Evolutionary conservation across 1,140 invertebrate species (phyloP), one percentile per base, ranked within the genome.

Genomic region (Olivierus martensii): DNA sequence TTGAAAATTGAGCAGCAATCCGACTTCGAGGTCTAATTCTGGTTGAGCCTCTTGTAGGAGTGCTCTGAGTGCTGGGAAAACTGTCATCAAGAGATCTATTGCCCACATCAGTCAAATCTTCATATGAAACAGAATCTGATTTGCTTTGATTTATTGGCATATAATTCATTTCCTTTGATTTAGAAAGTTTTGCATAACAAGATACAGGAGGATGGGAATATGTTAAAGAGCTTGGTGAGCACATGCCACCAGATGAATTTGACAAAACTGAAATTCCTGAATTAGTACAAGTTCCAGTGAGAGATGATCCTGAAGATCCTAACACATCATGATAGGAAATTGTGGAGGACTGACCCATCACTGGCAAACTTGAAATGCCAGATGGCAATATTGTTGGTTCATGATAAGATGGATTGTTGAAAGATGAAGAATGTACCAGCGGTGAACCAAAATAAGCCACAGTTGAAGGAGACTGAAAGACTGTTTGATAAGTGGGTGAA

Each of bases 1-100:
- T 46, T 28, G 49, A 42, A 48, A 56, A 56, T 0, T 48, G 49
- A 38, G 54, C 54, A 22, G 54, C 54, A 43, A 56, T 51, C n/a
- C 54, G 38, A 14, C 35, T 56, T 28, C 46, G 36, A 17, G 36
- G 45, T 34, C 11, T 38, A 6, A 14, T n/a, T 34, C 45, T 47
- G 17, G 15, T 41, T 7, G 10, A 15, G 0, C 34, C 14, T 51
- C 35, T 28, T 2, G 49, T 56, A 12, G 54, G 54, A 17, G 54
- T 56, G 15, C 54, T 56, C 21, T 47, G 45, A 36, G 54, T 45
- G 28, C 54, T 56, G 11, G n/a, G 18, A n/a, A 48, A 6, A 49
- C n/a, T 43, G 10, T 5, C 12, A 15, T 28, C 49, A 43, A 4
- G 7, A 5, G 17, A 9, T n/a, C 15, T 46, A 7, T n/a, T 34